These are phyloP conservation scores for Heterochromis multidens DNA, from an alignment of 2,113 vertebrate genomes.

Conservation along the genomic window DNA sequence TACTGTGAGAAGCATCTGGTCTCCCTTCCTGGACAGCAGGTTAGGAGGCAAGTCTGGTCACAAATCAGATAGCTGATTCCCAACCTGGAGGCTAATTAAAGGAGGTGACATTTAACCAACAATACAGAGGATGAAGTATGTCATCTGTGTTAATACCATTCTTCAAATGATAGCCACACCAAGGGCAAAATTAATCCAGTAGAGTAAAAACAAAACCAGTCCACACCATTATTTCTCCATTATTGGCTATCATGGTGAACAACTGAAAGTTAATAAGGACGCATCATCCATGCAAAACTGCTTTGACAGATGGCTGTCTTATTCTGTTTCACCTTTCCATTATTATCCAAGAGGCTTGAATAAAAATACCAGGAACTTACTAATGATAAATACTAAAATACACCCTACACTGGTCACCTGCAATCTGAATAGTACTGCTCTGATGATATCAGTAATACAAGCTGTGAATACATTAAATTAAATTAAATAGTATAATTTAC, in stretches of 20 bases:
- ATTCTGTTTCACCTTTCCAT: background rate
- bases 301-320: background rate
- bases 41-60: conserved; percentile 7
- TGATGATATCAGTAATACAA: background rate
- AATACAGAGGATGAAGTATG: background rate
- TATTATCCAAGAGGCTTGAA: background rate
- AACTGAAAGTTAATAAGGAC: background rate
- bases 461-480: background rate
- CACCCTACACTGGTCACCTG: background rate
- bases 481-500: background rate
- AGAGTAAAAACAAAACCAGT: background rate
- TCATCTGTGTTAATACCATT: conserved; percentile 6
- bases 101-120: conserved; percentile 37
- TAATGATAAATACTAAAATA: background rate
- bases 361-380: background rate
- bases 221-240: background rate
- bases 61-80: conserved; percentile 21
- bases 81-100: conserved; percentile 42
- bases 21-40: conserved; percentile 11
- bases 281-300: background rate
- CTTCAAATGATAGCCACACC: background rate
- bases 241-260: background rate
- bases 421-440: background rate
- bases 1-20: conserved; percentile 39
- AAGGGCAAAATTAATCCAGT: background rate